Evolutionary conservation across 2,888 invertebrate genomes (phyloP).

Genomic region (Philereme vetulata): DNA sequence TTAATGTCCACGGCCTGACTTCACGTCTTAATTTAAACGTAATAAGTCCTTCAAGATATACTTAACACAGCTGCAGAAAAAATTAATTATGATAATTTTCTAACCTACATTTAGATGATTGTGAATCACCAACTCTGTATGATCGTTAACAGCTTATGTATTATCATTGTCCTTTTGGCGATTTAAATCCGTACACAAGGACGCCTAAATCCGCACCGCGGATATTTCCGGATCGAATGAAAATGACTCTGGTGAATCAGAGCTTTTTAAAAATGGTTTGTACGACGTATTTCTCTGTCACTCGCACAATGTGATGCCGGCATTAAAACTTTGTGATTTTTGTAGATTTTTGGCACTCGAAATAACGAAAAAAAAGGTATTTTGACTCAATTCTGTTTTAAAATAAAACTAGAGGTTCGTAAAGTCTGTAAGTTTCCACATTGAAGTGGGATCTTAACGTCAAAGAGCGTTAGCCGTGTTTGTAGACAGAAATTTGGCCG

Average conservation of each 20-base stretch:
- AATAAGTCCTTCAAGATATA: slow-evolving; percentile 41
- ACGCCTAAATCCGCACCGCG: slow-evolving; percentile 71
- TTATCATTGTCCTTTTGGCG: slow-evolving; percentile 71
- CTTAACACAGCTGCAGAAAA: slow-evolving; percentile 44
- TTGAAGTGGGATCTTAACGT: slow-evolving; percentile 47
- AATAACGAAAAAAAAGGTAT: slow-evolving; percentile 49
- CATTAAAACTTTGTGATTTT: slow-evolving; percentile 67
- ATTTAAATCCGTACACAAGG: slow-evolving; percentile 74
- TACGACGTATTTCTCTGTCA: slow-evolving; percentile 72
- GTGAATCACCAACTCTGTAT: slow-evolving; percentile 60
- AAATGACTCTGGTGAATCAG: slow-evolving; percentile 77
- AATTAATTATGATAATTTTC: slow-evolving; percentile 44
- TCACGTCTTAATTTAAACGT: slow-evolving; percentile 41
- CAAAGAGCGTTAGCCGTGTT: slow-evolving; percentile 50
- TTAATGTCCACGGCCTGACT: slow-evolving; percentile 38
- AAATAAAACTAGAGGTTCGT: slow-evolving; percentile 27
- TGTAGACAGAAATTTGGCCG: slow-evolving; percentile 57
- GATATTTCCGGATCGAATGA: slow-evolving; percentile 79
- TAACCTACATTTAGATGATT: slow-evolving; percentile 43
- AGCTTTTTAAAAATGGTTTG: slow-evolving; percentile 62
- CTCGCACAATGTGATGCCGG: slow-evolving; percentile 60
- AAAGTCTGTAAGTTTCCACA: slow-evolving; percentile 33
- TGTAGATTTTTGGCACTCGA: slow-evolving; percentile 64
- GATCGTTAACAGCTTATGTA: slow-evolving; percentile 54
- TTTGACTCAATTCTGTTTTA: slow-evolving; percentile 48